Percentiles rank a stretch among this genome's conserved stretches.
These are phyloP conservation scores for Emberiza fucata DNA, from an alignment of 2,113 vertebrate species.

Conservation along the genomic window DNA sequence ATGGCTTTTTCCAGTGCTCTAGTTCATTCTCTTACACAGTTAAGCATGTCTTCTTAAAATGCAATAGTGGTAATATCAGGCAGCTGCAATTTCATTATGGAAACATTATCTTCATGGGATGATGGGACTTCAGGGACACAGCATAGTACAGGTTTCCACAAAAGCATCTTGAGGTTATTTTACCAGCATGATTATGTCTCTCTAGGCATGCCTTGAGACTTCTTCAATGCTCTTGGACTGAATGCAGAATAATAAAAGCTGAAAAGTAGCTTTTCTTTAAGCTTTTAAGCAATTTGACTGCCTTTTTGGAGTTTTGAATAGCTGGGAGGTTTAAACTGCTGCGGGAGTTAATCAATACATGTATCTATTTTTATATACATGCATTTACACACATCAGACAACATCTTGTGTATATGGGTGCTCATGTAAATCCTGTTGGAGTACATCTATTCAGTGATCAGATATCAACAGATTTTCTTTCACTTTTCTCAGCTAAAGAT, in stretches of 20 bases:
- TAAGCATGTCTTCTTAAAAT: background rate
- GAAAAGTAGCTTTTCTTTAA: background rate
- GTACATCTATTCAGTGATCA: background rate
- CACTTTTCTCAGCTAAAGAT: background rate
- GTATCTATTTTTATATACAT: background rate
- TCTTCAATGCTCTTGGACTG: background rate
- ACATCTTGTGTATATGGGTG: background rate
- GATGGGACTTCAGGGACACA: background rate
- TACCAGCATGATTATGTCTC: background rate
- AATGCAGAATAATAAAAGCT: background rate
- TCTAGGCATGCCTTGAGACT: background rate
- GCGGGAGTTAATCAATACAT: background rate
- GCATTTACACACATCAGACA: background rate
- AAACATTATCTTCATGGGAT: background rate
- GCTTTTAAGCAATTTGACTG: background rate
- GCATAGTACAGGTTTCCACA: background rate
- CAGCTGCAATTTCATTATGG: constrained; percentile 10
- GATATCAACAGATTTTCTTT: background rate
- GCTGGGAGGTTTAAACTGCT: background rate
- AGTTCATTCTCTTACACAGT: background rate
- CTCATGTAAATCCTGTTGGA: background rate
- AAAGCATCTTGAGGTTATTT: background rate
- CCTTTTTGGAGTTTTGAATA: background rate
- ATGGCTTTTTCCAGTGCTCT: background rate
- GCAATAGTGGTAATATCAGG: background rate